Percentiles rank a stretch among this genome's conserved stretches.
Evolutionary conservation across 2,113 vertebrate species (phyloP).

Genomic region (Tachuris rubrigastra): DNA sequence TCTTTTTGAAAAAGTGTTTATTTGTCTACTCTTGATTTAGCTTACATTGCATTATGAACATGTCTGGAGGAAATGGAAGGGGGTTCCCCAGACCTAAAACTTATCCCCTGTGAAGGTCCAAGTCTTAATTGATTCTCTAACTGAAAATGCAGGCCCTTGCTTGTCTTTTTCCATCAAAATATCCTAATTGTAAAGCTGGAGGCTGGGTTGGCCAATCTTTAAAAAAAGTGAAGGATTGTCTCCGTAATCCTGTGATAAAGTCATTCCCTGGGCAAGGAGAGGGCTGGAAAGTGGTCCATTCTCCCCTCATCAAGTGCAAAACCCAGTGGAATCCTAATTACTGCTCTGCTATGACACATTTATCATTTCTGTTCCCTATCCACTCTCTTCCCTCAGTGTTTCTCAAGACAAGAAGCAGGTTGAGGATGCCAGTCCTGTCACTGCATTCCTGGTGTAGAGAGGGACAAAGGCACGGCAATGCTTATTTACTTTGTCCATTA

Average conservation of each 20-base stretch:
- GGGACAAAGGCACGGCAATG: background rate
- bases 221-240: background rate
- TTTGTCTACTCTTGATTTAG: background rate
- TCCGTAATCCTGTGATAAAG: rapidly evolving
- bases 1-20: background rate
- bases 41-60: background rate
- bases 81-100: background rate
- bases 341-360: conserved; percentile 13
- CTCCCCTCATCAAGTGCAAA: background rate
- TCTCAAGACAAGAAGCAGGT: conserved; percentile 7
- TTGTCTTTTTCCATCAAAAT: background rate
- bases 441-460: background rate
- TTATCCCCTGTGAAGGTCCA: background rate
- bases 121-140: background rate
- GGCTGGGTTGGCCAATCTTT: background rate
- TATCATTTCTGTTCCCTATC: background rate
- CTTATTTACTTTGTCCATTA: conserved; percentile 10
- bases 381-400: background rate
- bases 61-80: background rate
- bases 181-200: background rate
- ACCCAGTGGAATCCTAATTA: conserved; percentile 21
- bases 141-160: background rate
- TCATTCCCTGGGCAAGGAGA: background rate
- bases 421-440: conserved; percentile 47
- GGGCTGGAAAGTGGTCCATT: background rate